Conservation (phyloP, 2,888 invertebrate species). For the Drosophila colorata region DNA sequence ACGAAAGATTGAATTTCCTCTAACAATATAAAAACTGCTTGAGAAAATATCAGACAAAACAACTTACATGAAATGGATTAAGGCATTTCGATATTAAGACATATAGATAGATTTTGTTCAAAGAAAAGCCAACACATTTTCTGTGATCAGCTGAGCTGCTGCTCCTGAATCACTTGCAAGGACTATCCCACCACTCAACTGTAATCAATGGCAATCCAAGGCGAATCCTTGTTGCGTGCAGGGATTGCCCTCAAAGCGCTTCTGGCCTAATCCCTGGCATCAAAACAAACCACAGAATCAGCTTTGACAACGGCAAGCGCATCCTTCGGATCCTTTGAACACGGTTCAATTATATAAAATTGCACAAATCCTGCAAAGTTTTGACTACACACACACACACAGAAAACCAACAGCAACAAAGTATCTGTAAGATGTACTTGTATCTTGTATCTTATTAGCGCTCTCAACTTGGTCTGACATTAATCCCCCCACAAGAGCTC, state of each 20-base stretch:
- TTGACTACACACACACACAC: conserved; percentile 31
- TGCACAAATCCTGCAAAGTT: conserved; percentile 75
- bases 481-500: conserved; percentile 54
- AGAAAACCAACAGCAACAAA: conserved; percentile 10
- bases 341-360: conserved; percentile 72
- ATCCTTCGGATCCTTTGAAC: conserved; percentile 19
- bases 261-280: conserved; percentile 37
- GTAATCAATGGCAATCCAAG: conserved; percentile 22
- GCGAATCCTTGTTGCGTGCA: conserved; percentile 34
- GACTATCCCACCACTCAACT: background rate
- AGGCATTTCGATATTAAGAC: conserved; percentile 13
- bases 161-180: conserved; percentile 18
- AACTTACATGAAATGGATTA: background rate
- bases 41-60: too few relatives aligned
- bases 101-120: background rate
- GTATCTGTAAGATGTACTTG: conserved; percentile 35
- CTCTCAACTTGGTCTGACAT: conserved; percentile 67
- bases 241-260: conserved; percentile 37
- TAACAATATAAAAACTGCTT: too few relatives aligned
- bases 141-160: conserved; percentile 16
- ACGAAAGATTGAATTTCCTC: too few relatives aligned
- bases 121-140: background rate
- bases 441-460: conserved; percentile 73
- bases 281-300: conserved; percentile 39
- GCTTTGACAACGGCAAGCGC: conserved; percentile 55